A percentile compares a stretch with the other conserved stretches of the same genome.
Evolutionary conservation across 2,113 vertebrate species (phyloP).

Genomic region (Tylochromis polylepis): DNA sequence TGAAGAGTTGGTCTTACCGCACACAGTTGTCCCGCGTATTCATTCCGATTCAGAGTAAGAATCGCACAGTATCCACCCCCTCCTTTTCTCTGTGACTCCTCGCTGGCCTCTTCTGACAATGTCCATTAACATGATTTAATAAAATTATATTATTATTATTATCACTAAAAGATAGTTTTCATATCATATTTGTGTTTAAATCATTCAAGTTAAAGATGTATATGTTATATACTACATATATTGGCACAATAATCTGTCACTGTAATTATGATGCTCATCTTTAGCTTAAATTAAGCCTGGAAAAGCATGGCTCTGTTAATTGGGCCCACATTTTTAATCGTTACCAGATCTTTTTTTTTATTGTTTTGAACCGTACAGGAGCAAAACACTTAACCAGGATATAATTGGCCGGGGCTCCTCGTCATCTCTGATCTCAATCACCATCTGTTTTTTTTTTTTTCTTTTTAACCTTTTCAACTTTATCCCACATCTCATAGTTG

Average conservation of each 20-base stretch:
- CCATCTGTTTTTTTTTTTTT: not conserved
- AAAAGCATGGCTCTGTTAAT: not conserved
- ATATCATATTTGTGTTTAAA: not conserved
- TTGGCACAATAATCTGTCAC: not conserved
- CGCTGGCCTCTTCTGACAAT: not conserved
- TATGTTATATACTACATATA: not conserved
- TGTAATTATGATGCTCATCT: not conserved
- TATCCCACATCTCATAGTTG: not conserved
- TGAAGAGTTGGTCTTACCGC: no score
- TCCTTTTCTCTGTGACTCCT: not conserved
- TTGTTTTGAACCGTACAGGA: not conserved
- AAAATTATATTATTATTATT: not conserved
- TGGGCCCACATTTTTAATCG: not conserved
- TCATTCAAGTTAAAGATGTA: not conserved
- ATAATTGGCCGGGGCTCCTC: not conserved
- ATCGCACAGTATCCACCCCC: not conserved
- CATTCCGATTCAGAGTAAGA: no score
- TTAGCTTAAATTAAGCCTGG: not conserved
- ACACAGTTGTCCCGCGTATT: no score
- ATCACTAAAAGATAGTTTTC: not conserved
- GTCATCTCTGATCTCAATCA: not conserved
- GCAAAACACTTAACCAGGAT: not conserved
- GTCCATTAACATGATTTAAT: not conserved
- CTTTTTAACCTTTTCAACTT: not conserved
- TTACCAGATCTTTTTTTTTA: not conserved